Base-by-base conservation (phyloP, 1,140 invertebrate species). In the Prorops nasuta region DNA sequence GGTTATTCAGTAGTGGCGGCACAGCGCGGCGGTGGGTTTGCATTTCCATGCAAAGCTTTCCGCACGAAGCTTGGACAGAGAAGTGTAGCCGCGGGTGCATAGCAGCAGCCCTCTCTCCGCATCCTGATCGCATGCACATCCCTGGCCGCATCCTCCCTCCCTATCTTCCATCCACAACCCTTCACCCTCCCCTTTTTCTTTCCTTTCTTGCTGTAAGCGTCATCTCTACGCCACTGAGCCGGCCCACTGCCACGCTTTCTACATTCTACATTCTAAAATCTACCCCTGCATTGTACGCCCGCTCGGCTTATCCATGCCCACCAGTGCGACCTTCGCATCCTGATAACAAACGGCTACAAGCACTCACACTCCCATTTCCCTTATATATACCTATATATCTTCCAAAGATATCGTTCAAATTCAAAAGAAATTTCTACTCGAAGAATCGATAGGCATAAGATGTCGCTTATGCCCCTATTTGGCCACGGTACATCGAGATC, bases 31-130 rank as follows among this genome's bases (percentile, higher is more conserved):
- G 24, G 24, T 28, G 24, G 24, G 12, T 45, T 52, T 43, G 66
- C 61, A 66, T 66, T 68, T 66, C 60, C 64, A 70, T 70, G 65
- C 59, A 70, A 67, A 67, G 64, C 63, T 38, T 64, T 49, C 49
- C 56, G 64, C 54, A 65, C 65, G 59, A 63, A 62, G 37, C 55
- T 50, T 56, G 50, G 54, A 57, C 53, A 56, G 57, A 60, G 65
- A 69, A 60, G 58, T 64, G 65, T 63, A 69, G 63, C 68, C 66
- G 59, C 63, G 61, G 63, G 66, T 66, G 59, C 62, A n/a, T n/a
- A n/a, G n/a, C n/a, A 58, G 53, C 57, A 49, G 58, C 60, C 58
- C 57, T 66, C 55, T 54, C 56, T 57, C 12, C 24, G 24, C 12
- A 28, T n/a, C n/a, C n/a, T n/a, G n/a, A n/a, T n/a, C n/a, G n/a